These are phyloP conservation scores for Batillaria attramentaria DNA, from an alignment of 1,140 invertebrate species.

Conservation along the genomic window DNA sequence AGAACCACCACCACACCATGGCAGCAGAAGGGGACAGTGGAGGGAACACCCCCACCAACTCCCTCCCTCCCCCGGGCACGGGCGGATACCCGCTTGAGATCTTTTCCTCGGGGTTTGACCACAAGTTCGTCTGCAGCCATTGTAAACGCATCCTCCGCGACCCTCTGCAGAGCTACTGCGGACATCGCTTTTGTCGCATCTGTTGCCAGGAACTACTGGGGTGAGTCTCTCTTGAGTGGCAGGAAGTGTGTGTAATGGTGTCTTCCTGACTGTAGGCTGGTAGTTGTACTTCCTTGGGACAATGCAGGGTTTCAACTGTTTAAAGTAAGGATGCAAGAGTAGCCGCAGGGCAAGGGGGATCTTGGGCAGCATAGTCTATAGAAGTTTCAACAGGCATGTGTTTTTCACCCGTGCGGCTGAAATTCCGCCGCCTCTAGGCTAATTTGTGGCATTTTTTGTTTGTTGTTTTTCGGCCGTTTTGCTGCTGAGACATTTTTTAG, in stretches of 20 bases:
- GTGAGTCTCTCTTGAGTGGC: constrained; percentile 67
- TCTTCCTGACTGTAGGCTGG: neutral
- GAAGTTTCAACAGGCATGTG: too few relatives aligned
- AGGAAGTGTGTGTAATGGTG: neutral
- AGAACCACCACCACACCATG: too few relatives aligned
- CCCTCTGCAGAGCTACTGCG: constrained; percentile 86
- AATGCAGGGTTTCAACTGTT: neutral
- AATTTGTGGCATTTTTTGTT: too few relatives aligned
- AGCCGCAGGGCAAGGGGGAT: too few relatives aligned
- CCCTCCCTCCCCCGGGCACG: constrained; percentile 24
- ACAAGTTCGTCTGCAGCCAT: constrained; percentile 53
- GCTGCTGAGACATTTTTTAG: too few relatives aligned
- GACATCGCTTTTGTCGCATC: constrained; percentile 86
- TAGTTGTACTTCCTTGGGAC: neutral
- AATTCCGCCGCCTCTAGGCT: too few relatives aligned
- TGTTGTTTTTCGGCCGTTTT: too few relatives aligned
- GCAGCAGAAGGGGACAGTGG: constrained; percentile 23
- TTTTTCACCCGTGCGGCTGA: too few relatives aligned
- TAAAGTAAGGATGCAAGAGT: too few relatives aligned
- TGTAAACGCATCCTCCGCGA: constrained; percentile 74
- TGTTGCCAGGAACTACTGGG: constrained; percentile 86
- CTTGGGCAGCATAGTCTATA: too few relatives aligned
- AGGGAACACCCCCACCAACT: constrained; percentile 26
- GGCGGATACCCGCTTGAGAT: constrained; percentile 54
- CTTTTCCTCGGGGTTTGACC: constrained; percentile 50